Evolutionary conservation across 2,888 invertebrate genomes (phyloP).

Genomic region (Pinctada fucata): DNA sequence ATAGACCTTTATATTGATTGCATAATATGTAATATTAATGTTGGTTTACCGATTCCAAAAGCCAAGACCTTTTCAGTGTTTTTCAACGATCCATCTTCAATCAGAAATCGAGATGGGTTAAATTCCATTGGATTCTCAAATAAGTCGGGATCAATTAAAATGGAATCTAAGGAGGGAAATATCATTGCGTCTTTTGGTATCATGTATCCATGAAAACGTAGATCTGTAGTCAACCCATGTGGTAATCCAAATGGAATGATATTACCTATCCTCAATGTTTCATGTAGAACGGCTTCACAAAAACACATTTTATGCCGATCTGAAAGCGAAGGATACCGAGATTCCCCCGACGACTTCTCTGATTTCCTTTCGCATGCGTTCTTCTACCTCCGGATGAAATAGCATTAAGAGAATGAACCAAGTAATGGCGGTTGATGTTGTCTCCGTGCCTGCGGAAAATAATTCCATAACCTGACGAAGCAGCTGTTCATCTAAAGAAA

Average conservation of each 20-base stretch:
- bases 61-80: constrained; percentile 6
- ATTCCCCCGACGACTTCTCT: no score
- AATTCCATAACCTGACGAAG: no score
- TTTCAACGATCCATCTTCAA: constrained; percentile 26
- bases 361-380: no score
- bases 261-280: constrained; percentile 52
- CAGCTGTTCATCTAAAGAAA: no score
- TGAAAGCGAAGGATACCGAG: constrained; percentile 30
- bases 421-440: no score
- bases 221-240: constrained; percentile 49
- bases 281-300: constrained; percentile 57
- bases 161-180: constrained; percentile 48
- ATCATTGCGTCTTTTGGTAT: constrained; percentile 57
- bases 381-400: no score
- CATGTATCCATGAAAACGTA: constrained; percentile 53
- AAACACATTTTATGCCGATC: constrained; percentile 41
- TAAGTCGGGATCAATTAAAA: constrained; percentile 43
- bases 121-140: constrained; percentile 47
- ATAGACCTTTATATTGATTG: no score
- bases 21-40: no score
- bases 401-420: no score
- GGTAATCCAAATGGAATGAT: constrained; percentile 50
- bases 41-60: no score
- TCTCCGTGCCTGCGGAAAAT: no score
- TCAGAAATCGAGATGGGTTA: constrained; percentile 48